A percentile compares a stretch with the other conserved stretches of the same genome.
These are phyloP conservation scores for Alexandromys fortis DNA, from an alignment of 2,113 vertebrate genomes.

Conservation along the genomic window DNA sequence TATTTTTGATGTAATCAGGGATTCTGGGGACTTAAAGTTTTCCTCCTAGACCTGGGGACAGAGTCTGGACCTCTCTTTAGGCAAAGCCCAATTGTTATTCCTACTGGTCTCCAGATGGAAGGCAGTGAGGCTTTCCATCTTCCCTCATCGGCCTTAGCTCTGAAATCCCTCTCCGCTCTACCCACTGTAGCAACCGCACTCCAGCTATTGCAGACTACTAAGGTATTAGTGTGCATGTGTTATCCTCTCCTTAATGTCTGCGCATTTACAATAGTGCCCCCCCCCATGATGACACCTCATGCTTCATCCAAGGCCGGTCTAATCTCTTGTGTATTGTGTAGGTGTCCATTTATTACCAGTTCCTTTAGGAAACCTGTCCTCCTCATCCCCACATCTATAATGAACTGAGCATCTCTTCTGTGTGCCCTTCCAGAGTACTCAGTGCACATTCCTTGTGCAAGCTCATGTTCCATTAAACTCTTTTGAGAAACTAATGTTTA, in stretches of 20 bases:
- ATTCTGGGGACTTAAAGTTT: no score
- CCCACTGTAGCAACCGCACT: not conserved
- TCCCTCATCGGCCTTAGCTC: not conserved
- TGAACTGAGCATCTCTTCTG: not conserved
- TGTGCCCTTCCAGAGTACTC: not conserved
- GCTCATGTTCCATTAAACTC: not conserved
- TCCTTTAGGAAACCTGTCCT: constrained; percentile 5
- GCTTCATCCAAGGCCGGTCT: not conserved
- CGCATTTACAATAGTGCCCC: not conserved
- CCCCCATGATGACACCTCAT: not conserved
- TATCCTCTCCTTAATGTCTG: not conserved
- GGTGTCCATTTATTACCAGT: not conserved
- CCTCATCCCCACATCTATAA: not conserved
- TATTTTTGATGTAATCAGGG: no score
- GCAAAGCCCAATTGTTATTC: no score
- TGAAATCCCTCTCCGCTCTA: not conserved
- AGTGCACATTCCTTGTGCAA: not conserved
- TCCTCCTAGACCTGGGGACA: no score
- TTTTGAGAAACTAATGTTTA: not conserved
- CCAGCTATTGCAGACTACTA: not conserved
- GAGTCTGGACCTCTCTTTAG: no score
- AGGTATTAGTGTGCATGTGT: not conserved
- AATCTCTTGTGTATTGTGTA: constrained; percentile 26
- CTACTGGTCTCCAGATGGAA: no score
- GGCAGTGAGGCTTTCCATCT: not conserved